Evolutionary conservation across 2,797 vertebrate species (phyloP).

Genomic region (Poeciliopsis presidionis): DNA sequence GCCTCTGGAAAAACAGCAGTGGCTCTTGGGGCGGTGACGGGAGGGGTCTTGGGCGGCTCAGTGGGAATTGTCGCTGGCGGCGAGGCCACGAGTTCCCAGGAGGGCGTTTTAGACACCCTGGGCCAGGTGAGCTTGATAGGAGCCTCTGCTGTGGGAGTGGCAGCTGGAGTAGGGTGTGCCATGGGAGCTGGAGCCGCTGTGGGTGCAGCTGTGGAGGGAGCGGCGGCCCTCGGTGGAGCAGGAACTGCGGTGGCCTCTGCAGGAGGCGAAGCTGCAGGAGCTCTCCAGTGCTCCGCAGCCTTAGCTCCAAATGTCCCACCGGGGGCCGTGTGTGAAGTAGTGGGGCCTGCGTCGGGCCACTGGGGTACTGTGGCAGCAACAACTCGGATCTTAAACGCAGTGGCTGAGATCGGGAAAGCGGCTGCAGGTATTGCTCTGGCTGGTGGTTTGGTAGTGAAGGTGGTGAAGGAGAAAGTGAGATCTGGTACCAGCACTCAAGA

Average conservation of each 20-base stretch:
- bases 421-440: constrained; percentile 69
- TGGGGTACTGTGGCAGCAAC: constrained; percentile 36
- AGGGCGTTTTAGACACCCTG: constrained; percentile 73
- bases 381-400: constrained; percentile 50
- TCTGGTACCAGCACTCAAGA: constrained; percentile 43
- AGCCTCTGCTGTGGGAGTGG: constrained; percentile 65
- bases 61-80: constrained; percentile 68
- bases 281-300: constrained; percentile 39
- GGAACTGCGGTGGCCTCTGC: constrained; percentile 39
- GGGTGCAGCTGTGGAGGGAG: constrained; percentile 63
- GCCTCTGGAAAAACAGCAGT: constrained; percentile 73
- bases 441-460: constrained; percentile 76
- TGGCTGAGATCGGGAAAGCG: constrained; percentile 75
- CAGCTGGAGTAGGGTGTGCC: constrained; percentile 73
- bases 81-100: constrained; percentile 62
- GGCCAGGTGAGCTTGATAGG: constrained; percentile 73
- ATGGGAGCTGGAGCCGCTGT: constrained; percentile 72
- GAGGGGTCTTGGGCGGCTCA: constrained; percentile 75
- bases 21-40: constrained; percentile 72
- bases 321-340: constrained; percentile 16
- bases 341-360: constrained; percentile 32
- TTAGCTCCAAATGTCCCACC: constrained; percentile 36
- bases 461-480: constrained; percentile 78
- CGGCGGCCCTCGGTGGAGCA: constrained; percentile 51
- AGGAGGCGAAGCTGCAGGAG: constrained; percentile 18